Conservation (phyloP, 2,888 invertebrate genomes). For the Dicyrtoma fusca region DNA sequence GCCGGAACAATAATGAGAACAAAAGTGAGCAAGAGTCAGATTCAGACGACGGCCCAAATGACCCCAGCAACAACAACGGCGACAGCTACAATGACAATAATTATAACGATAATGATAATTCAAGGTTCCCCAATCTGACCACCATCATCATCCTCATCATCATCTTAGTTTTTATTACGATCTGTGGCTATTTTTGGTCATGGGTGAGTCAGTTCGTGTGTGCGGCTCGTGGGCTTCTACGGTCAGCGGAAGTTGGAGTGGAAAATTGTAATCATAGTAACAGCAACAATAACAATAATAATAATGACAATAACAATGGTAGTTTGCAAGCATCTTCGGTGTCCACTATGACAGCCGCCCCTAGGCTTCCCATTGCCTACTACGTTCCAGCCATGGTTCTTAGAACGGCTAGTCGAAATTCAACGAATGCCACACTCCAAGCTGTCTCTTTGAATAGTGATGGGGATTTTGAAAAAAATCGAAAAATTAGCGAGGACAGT, state of each 20-base stretch:
- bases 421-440: not conserved
- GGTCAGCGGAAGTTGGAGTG: constrained; percentile 10
- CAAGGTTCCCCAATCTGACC: constrained; percentile 15
- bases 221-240: not conserved
- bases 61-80: not conserved
- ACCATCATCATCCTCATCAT: constrained; percentile 19
- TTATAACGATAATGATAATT: not conserved
- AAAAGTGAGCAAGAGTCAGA: not conserved
- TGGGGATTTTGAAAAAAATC: not conserved
- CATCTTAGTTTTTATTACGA: constrained; percentile 9
- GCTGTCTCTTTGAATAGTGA: not conserved
- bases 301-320: not conserved
- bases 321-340: not conserved
- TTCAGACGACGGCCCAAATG: not conserved
- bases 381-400: constrained; percentile 27
- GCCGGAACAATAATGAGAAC: not conserved
- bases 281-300: not conserved
- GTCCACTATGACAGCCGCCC: not conserved
- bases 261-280: not conserved
- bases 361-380: not conserved
- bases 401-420: not conserved
- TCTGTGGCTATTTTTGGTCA: constrained; percentile 33
- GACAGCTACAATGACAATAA: not conserved
- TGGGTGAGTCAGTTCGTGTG: constrained; percentile 29
- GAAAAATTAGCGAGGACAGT: not conserved